Evolutionary conservation across 64 coral and sea anemone genomes (phyloP).

Genomic region (Astreopora myriophthalma): DNA sequence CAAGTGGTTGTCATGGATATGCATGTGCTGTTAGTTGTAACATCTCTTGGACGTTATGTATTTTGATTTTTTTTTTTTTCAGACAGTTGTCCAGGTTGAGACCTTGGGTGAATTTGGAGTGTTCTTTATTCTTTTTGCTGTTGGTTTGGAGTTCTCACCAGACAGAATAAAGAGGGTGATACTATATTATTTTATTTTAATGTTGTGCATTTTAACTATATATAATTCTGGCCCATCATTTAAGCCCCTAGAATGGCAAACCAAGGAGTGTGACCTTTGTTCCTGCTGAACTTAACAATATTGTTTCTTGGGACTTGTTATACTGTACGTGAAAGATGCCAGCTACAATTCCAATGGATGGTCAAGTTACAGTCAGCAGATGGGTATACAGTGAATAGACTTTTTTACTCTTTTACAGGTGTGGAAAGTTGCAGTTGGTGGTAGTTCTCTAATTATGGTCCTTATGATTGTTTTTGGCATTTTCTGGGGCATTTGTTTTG

Average conservation of each 20-base stretch:
- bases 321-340: too few species aligned
- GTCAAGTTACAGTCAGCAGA: too few species aligned
- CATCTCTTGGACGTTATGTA: not conserved
- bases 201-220: not conserved
- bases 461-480: slow-evolving; percentile 83
- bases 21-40: not conserved
- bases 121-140: slow-evolving; percentile 93
- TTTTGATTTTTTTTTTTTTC: not conserved
- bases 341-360: too few species aligned
- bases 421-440: slow-evolving; percentile 90
- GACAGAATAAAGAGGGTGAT: slow-evolving; percentile 93
- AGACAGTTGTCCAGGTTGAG: slow-evolving; percentile 98
- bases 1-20: too few species aligned
- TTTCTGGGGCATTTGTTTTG: slow-evolving; percentile 79
- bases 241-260: too few species aligned
- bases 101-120: slow-evolving; percentile 99
- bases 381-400: too few species aligned
- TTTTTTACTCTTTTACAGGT: slow-evolving; percentile 43
- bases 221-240: too few species aligned
- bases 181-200: not conserved
- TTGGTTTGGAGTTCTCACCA: slow-evolving; percentile 97
- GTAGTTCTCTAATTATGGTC: slow-evolving; percentile 87
- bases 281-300: too few species aligned
- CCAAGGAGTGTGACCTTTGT: not conserved
- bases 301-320: too few species aligned